phyloP scores from a whole-genome alignment of 1,140 invertebrate species.

The Stegodyphus mimosarum region DNA sequence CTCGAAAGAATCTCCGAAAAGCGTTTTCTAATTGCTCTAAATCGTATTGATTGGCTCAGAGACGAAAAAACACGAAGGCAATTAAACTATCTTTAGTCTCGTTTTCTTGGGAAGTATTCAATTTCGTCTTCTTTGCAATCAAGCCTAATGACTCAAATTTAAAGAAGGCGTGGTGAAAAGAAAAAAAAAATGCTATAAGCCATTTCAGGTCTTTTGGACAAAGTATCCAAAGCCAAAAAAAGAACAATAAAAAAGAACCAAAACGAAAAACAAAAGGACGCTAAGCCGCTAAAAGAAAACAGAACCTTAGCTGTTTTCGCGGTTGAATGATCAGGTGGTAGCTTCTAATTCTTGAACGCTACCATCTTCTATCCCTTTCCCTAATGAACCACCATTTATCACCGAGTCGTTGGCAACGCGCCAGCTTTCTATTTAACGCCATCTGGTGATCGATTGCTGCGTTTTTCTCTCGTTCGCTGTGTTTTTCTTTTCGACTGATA shows the following conservation, averaged over 20 bases:
- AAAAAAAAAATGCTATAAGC: not conserved
- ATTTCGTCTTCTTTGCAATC: not conserved
- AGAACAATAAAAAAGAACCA: not conserved
- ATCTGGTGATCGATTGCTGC: slow-evolving; percentile 43
- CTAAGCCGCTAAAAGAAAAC: slow-evolving; percentile 36
- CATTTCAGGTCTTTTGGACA: too few species aligned
- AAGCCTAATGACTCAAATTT: slow-evolving; percentile 17
- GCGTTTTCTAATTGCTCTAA: too few species aligned
- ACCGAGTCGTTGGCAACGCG: slow-evolving; percentile 39
- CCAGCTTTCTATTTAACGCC: slow-evolving; percentile 48
- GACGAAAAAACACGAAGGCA: not conserved
- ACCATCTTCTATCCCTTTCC: slow-evolving; percentile 25
- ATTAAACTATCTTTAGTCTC: slow-evolving; percentile 13
- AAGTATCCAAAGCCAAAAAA: too few species aligned
- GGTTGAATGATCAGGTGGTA: slow-evolving; percentile 48
- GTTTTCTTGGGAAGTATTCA: not conserved
- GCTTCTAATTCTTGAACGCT: slow-evolving; percentile 38
- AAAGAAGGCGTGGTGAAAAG: slow-evolving; percentile 7
- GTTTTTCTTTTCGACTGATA: slow-evolving; percentile 1
- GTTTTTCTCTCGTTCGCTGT: slow-evolving; percentile 13
- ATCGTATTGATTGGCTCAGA: too few species aligned
- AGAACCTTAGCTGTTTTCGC: slow-evolving; percentile 36
- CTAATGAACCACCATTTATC: slow-evolving; percentile 50
- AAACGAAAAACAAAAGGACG: not conserved
- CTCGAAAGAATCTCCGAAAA: too few species aligned